A percentile compares a stretch with the other conserved stretches of the same genome.
Evolutionary conservation across 1,140 invertebrate species (phyloP).

Genomic region (Aphidius ervi): DNA sequence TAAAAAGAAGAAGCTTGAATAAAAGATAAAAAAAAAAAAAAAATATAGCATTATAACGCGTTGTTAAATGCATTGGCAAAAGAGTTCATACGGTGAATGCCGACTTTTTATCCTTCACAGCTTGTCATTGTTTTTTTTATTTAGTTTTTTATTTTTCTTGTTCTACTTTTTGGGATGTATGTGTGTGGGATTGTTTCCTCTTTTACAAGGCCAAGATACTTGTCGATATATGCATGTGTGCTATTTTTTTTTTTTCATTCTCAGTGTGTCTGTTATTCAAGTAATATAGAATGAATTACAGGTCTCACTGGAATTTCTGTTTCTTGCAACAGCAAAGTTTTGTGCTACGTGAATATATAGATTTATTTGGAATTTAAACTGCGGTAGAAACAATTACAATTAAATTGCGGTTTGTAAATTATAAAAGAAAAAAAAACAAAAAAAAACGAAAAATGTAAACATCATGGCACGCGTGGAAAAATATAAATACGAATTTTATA

Average conservation of each 20-base stretch:
- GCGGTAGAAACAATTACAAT: conserved; percentile 50
- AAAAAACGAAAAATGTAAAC: too few species aligned
- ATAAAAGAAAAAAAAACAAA: conserved; percentile 34
- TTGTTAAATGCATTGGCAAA: conserved; percentile 26
- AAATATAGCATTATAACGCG: conserved; percentile 29
- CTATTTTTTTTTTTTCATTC: background rate
- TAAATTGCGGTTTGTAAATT: conserved; percentile 53
- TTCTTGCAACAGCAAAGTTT: conserved; percentile 33
- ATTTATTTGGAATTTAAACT: conserved; percentile 44
- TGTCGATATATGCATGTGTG: background rate
- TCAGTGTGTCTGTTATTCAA: conserved; percentile 27
- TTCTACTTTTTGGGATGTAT: background rate
- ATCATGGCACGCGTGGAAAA: conserved; percentile 33
- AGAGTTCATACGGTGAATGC: conserved; percentile 7
- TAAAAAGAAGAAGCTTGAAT: conserved; percentile 25
- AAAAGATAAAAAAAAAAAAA: conserved; percentile 38
- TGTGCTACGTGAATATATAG: conserved; percentile 27
- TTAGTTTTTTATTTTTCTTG: conserved; percentile 1
- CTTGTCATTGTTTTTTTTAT: conserved; percentile 3
- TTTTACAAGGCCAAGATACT: background rate
- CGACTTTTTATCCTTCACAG: background rate
- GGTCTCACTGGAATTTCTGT: conserved; percentile 51
- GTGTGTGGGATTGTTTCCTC: background rate
- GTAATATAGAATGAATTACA: conserved; percentile 46
- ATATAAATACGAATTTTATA: background rate